Base-by-base conservation (phyloP, 35 echinoderm and acorn worm species). In the Heliocidaris erythrogramma region DNA sequence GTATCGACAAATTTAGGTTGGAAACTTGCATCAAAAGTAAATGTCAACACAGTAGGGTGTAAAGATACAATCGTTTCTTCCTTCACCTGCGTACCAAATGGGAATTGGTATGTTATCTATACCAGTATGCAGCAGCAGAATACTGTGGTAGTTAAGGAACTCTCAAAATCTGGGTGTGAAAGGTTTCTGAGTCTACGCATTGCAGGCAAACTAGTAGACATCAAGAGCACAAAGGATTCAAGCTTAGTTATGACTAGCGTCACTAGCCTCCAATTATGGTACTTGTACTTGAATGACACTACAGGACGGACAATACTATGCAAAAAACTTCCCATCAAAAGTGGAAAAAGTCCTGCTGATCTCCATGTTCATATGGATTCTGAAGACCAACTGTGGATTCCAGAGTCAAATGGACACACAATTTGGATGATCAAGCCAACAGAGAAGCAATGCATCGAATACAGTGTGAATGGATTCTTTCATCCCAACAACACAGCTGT, bases 11-110 rank as follows among this genome's bases (percentile, higher is more conserved):
- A 18, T 78, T n/a, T 78, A 78, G n/a, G 65, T 78, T 78, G 65
- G 65, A 78, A 78, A 78, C 65, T 78, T 17, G 65, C 65, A 78
- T 78, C 65, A 78, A 78, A n/a, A n/a, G 65, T 78, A 78, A n/a
- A 27, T 78, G 18, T 78, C 21, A n/a, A 78, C 27, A 78, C 65
- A 27, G 65, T 7, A 78, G 65, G 65, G 27, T 78, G 65, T 18
- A 7, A n/a, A 7, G 21, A 78, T 78, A n/a, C 65, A 27, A n/a
- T 18, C 8, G 65, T 78, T 5, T n/a, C 65, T 78, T 78, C 65
- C 65, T 78, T 78, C 65, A 78, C 65, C 18, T 78, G 65, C n/a
- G 65, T 78, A 21, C 65, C 65, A 78, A 78, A 78, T n/a, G 65
- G 65, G n/a, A 78, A 78, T 78, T 78, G 65, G 65, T 78, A 78